Evolutionary conservation across 2,888 invertebrate species (phyloP), one percentile per base, ranked within the genome.

Genomic region (Acanthoscelides obtectus): DNA sequence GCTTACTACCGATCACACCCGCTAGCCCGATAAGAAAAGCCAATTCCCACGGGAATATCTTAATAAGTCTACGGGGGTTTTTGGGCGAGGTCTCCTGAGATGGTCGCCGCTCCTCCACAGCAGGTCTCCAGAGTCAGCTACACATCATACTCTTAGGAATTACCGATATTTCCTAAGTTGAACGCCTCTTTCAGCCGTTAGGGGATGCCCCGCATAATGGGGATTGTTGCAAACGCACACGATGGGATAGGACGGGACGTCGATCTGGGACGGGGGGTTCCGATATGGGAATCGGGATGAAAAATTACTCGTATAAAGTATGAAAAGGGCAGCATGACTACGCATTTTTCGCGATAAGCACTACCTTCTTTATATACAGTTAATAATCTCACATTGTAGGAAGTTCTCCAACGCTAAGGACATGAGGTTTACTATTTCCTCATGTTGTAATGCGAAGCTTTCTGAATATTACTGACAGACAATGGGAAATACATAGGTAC

Each of bases 1-100:
- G 3, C 45, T 45, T 45, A 12, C 17, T 1, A 45, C 45, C 45
- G 5, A 45, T 45, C 8, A 12, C 12, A 12, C 45, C 8, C 1
- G 45, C 45, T 45, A 45, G 45, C 17, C 45, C 45, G 45, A 45
- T 45, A 45, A 45, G 45, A 45, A 45, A 45, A 76, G 72, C 77
- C 77, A 84, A 85, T 85, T 85, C 84, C 84, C 76, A 81, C 79
- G 80, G 85, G 83, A 81, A 82, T 83, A 80, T 83, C 81, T 80
- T 81, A 84, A 83, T 82, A 83, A 83, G 82, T 84, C 84, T 82
- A 83, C 79, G 77, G 85, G 84, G 84, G 84, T 82, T 77, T 80
- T 79, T 76, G 77, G 73, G 77, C 70, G 78, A 80, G 79, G 76
- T 81, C 84, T 83, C 83, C 72, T 72, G 83, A 83, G 83, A 77